A percentile compares a stretch with the other conserved stretches of the same genome.
These are phyloP conservation scores for Hoplostethus mediterraneus DNA, from an alignment of 2,797 vertebrate genomes.

Conservation along the genomic window DNA sequence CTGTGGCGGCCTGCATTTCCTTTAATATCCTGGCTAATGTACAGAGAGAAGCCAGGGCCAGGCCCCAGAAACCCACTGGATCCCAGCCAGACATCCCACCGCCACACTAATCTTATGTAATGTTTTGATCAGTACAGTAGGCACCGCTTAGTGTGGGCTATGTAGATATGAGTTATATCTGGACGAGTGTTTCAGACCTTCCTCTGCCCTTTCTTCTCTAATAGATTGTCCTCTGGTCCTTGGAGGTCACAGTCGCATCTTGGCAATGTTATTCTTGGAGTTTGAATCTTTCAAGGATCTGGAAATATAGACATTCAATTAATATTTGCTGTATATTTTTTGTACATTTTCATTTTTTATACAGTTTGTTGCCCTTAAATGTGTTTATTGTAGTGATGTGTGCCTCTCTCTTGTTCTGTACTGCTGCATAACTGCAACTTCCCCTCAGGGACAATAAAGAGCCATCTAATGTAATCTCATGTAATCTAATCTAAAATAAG, in stretches of 20 bases:
- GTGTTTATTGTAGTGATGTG: too few species aligned
- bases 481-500: too few species aligned
- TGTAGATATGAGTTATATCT: slow-evolving; percentile 68
- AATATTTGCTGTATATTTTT: not conserved
- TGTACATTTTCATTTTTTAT: too few species aligned
- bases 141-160: slow-evolving; percentile 54
- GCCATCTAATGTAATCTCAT: too few species aligned
- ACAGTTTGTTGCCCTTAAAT: too few species aligned
- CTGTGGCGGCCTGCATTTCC: slow-evolving; percentile 83
- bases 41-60: slow-evolving; percentile 80
- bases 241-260: slow-evolving; percentile 40
- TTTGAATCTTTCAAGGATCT: slow-evolving; percentile 11
- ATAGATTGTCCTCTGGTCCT: slow-evolving; percentile 34
- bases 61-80: slow-evolving; percentile 73
- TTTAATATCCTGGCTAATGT: slow-evolving; percentile 85
- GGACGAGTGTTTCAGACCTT: slow-evolving; percentile 51
- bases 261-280: slow-evolving; percentile 16
- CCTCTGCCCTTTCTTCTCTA: slow-evolving; percentile 44
- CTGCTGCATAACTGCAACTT: too few species aligned
- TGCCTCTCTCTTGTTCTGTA: too few species aligned
- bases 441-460: too few species aligned
- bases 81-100: slow-evolving; percentile 70
- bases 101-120: slow-evolving; percentile 77
- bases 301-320: not conserved
- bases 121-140: slow-evolving; percentile 74